Base-by-base conservation (phyloP, 2,888 invertebrate genomes). In the Thelaira solivaga region DNA sequence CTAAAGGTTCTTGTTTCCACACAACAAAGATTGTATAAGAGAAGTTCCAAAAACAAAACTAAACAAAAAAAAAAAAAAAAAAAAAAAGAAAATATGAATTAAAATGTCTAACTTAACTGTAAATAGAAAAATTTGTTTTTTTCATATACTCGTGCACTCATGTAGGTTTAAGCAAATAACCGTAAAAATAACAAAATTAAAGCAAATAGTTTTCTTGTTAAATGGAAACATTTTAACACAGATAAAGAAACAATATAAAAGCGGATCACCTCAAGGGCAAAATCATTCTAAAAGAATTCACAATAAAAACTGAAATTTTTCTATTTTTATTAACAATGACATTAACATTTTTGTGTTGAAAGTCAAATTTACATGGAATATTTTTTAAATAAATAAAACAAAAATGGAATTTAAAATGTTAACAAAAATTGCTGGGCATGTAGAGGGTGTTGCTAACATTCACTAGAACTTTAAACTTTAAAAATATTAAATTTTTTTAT, bases 91-190 rank as follows among this genome's bases (percentile, higher is more conserved):
- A n/a, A n/a, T n/a, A n/a, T n/a, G 24, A 62, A 72, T 72, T 53
- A 62, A 62, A 72, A 72, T 72, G 29, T 62, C 55, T 45, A 62
- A 55, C 36, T 64, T 39, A 29, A 72, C 45, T 45, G 18, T 29
- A 62, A 55, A 55, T 47, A 29, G 29, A 36, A 41, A 43, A 53
- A 13, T 22, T 13, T 24, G 18, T 5, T n/a, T n/a, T n/a, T n/a
- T n/a, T n/a, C n/a, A 24, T 22, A 68, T 10, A 16, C 5, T 11
- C n/a, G 47, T n/a, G 29, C 36, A 47, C 11, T 65, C 31, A 43
- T 22, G 31, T 51, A 24, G 29, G 22, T 41, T 55, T 45, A 0
- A 34, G 39, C 13, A 59, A 57, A 36, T 16, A 26, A 18, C 13
- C 6, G 16, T 24, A 16, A 24, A 47, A 45, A 10, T 18, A 11